These are phyloP conservation scores for Capreolus pygargus DNA, from an alignment of 2,113 vertebrate species.

Conservation along the genomic window DNA sequence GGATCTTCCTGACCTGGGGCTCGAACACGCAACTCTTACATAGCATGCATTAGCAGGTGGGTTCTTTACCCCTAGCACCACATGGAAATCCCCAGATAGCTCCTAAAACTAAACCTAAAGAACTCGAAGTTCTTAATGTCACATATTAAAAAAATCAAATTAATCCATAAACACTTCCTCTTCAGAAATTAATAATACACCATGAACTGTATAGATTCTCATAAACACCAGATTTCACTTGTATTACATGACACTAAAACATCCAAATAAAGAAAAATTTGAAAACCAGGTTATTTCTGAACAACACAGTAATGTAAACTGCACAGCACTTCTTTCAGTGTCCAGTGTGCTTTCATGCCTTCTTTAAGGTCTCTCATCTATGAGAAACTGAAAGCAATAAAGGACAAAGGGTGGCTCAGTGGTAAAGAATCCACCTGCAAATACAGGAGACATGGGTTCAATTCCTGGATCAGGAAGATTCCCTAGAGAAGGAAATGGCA, in stretches of 20 bases:
- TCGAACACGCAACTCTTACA: neutral
- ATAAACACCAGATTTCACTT: neutral
- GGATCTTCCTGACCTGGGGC: neutral
- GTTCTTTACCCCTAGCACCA: neutral
- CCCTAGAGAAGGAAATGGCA: neutral
- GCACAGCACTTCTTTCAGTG: neutral
- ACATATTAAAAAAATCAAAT: neutral
- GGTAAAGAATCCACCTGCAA: neutral
- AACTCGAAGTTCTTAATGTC: neutral
- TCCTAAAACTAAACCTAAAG: neutral
- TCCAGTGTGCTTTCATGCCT: neutral
- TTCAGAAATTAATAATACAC: conserved; percentile 2
- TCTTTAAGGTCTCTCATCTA: neutral
- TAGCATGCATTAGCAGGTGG: neutral
- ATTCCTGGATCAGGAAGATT: neutral
- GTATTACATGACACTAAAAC: neutral
- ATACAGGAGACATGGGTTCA: neutral
- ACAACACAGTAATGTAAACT: neutral
- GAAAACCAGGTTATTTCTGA: neutral
- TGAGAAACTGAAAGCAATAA: neutral
- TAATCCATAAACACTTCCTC: conserved; percentile 19
- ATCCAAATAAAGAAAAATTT: neutral
- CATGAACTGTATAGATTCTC: neutral
- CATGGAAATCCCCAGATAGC: neutral
- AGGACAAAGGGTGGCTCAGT: neutral